Base-by-base conservation (phyloP, 2,113 vertebrate genomes). In the Hemichromis elongatus region DNA sequence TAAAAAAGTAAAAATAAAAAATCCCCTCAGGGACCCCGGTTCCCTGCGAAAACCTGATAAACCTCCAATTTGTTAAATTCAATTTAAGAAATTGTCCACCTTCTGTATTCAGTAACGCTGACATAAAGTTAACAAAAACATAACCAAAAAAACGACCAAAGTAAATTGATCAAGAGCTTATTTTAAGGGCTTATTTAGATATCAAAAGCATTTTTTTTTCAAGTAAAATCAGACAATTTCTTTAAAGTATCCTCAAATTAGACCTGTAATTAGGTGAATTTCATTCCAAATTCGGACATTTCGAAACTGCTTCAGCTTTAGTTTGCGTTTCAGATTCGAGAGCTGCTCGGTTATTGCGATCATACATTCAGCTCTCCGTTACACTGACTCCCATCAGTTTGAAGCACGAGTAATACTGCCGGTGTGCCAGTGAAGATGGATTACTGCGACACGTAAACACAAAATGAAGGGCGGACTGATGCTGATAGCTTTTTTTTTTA, bases 151-250 rank as follows among this genome's bases (percentile, higher is more conserved):
- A 12, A 88, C 40, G 21, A 70, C 87, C 28, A 47, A 85, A 87
- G 57, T n/a, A 79, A 86, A 75, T 90, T 80, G 88, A 86, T 88
- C 89, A 82, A 88, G 79, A 92, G 93, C 93, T 94, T 93, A 93
- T 93, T 87, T 86, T 84, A 89, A 93, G 92, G 92, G 94, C 87
- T 89, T 92, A 80, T 83, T 90, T 79, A 75, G 85, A 81, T 83
- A 63, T 86, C n/a, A 87, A 87, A 83, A 82, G 56, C 28, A 12
- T 68, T 30, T 24, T 30, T 73, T 73, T 70, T 93, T 92, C 93
- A 94, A 94, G 93, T 94, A 88, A 85, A 63, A 92, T 94, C 78
- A 80, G 88, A 91, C 77, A 56, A 55, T 88, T 88, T 83, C 21
- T 61, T 77, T 94, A 21, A 28, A 42, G n/a, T 21, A 50, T 86